A percentile compares a stretch with the other conserved stretches of the same genome.
phyloP scores from a whole-genome alignment of 2,888 invertebrate species.

The Griposia aprilina region DNA sequence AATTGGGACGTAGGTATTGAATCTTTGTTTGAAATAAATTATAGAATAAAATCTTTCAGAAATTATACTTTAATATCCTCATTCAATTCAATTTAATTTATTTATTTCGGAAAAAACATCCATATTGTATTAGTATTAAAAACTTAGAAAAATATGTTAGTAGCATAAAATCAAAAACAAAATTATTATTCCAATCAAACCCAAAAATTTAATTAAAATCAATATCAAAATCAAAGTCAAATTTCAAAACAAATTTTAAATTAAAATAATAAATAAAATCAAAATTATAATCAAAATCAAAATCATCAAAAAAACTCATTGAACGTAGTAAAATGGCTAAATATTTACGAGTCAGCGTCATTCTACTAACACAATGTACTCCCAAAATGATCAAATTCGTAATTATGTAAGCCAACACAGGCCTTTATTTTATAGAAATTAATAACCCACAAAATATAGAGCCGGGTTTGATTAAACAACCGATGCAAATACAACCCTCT shows the following conservation, averaged over 20 bases:
- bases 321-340: neutral
- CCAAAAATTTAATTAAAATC: too few species aligned
- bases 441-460: constrained; percentile 53
- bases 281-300: too few species aligned
- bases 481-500: constrained; percentile 57
- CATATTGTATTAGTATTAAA: too few species aligned
- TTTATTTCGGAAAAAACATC: too few species aligned
- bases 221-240: too few species aligned
- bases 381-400: constrained; percentile 14
- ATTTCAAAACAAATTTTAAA: too few species aligned
- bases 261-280: too few species aligned
- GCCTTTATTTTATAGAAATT: constrained; percentile 52
- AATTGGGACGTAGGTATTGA: neutral
- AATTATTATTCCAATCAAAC: too few species aligned
- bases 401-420: constrained; percentile 41
- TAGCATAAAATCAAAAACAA: too few species aligned
- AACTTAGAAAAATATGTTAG: too few species aligned
- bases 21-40: neutral
- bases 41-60: neutral
- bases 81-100: too few species aligned
- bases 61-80: neutral
- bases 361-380: constrained; percentile 17
- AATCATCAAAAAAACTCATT: too few species aligned
- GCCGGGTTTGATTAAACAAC: constrained; percentile 57
- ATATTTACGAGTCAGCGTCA: neutral